Evolutionary conservation across 1,140 invertebrate genomes (phyloP), one percentile per base, ranked within the genome.

Genomic region (Heliconius melpomene): DNA sequence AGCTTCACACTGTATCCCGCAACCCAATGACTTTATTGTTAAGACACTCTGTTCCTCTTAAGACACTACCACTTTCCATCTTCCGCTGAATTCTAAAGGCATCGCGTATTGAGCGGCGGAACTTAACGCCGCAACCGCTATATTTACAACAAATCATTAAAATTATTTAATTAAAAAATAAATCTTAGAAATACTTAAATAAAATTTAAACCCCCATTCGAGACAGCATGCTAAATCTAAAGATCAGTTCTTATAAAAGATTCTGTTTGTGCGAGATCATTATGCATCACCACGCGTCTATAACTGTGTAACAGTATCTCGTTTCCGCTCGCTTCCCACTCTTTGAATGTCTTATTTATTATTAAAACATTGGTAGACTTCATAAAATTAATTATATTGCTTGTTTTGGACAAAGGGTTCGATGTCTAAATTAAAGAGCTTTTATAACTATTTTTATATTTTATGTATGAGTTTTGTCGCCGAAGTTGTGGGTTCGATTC

Each of bases 231-330:
- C 85, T 84, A 16, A 46, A 46, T 1, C 40, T 52, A 86, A 87
- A 88, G 85, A 82, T 84, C 79, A 82, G 82, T 82, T 80, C 82
- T 82, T 82, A 88, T 84, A 87, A 86, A 88, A 86, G 87, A 84
- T 84, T 90, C 89, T 92, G 91, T 92, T 91, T 90, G 86, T 84
- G 87, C 89, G 82, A 86, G 80, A 91, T 91, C 89, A 91, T 93
- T 93, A 93, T 93, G 92, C 92, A 84, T 77, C 83, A 81, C 82
- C 92, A 93, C 91, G 92, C 91, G 86, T 86, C 88, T 92, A 84
- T 89, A 88, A 91, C 90, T 90, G 89, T 92, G 88, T 90, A 91
- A 89, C 90, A 91, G 89, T 91, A 91, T 88, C 87, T 85, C 89
- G 86, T 90, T 92, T 92, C 91, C 90, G 90, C 79, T 87, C 82